Conservation (phyloP, 2,113 vertebrate genomes). For the Caretta caretta region DNA sequence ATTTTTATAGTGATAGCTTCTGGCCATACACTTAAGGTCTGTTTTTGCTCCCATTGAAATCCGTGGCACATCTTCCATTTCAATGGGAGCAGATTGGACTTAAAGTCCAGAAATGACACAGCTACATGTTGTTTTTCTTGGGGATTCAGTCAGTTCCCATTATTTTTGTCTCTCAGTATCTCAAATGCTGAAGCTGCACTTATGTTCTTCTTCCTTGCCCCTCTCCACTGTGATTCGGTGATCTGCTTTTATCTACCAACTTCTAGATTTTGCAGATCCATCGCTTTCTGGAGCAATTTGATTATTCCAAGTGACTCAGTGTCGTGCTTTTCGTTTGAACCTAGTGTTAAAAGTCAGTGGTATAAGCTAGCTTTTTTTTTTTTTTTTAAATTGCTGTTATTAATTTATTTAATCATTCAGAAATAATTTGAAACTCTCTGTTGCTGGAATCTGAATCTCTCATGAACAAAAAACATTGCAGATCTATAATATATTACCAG, state of each 20-base stretch:
- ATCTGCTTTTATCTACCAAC: neutral
- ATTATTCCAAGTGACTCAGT: slow-evolving; percentile 35
- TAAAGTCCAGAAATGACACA: neutral
- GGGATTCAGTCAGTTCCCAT: neutral
- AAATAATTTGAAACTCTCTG: slow-evolving; percentile 49
- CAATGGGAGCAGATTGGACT: neutral
- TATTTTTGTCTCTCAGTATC: slow-evolving; percentile 8
- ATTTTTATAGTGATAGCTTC: neutral
- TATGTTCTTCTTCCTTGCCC: neutral
- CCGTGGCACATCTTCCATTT: neutral
- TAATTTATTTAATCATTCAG: slow-evolving; percentile 34
- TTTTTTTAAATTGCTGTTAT: neutral
- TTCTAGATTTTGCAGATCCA: slow-evolving; percentile 16
- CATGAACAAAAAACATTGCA: slow-evolving; percentile 27
- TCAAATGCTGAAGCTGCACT: slow-evolving; percentile 6
- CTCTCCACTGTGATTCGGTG: neutral
- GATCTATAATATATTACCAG: slow-evolving; percentile 14
- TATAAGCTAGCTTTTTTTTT: slow-evolving; percentile 8
- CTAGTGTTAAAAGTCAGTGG: slow-evolving; percentile 35
- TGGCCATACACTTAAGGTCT: neutral
- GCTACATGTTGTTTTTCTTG: slow-evolving; percentile 15
- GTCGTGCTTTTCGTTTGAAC: slow-evolving; percentile 42
- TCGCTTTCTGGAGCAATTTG: slow-evolving; percentile 14
- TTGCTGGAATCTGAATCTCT: slow-evolving; percentile 38
- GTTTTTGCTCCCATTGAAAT: neutral